Evolutionary conservation across 2,113 vertebrate species (phyloP).

Genomic region (Cricetomys ansorgei): DNA sequence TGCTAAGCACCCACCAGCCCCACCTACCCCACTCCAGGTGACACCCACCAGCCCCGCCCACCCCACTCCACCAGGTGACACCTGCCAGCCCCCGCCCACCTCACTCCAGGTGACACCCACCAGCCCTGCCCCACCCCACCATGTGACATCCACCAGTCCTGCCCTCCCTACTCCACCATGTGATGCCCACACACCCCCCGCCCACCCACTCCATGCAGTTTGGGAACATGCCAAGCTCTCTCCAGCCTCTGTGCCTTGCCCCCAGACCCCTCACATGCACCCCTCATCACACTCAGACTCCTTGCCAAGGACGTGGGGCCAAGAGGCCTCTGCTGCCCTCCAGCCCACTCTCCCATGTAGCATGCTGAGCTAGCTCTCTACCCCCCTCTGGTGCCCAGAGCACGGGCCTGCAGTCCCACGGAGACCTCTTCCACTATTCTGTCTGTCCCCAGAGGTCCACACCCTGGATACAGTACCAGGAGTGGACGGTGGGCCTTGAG

Average conservation of each 20-base stretch:
- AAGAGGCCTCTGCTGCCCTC: neutral
- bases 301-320: neutral
- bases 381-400: neutral
- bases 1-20: no score
- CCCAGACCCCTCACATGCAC: rapidly evolving
- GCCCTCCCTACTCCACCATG: no score
- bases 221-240: constrained; percentile 15
- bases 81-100: no score
- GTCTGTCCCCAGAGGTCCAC: neutral
- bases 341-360: neutral
- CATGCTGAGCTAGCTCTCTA: no score
- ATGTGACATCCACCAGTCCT: no score
- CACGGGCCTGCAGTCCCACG: no score
- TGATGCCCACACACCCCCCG: no score
- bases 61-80: no score
- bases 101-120: no score
- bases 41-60: no score
- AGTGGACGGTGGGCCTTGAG: neutral
- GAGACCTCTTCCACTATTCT: neutral
- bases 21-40: no score
- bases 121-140: no score
- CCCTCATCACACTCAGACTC: neutral
- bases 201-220: neutral
- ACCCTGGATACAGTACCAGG: rapidly evolving
- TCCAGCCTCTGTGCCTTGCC: constrained; percentile 22